phyloP scores from a whole-genome alignment of 2,113 vertebrate genomes.

The Etheostoma spectabile region DNA sequence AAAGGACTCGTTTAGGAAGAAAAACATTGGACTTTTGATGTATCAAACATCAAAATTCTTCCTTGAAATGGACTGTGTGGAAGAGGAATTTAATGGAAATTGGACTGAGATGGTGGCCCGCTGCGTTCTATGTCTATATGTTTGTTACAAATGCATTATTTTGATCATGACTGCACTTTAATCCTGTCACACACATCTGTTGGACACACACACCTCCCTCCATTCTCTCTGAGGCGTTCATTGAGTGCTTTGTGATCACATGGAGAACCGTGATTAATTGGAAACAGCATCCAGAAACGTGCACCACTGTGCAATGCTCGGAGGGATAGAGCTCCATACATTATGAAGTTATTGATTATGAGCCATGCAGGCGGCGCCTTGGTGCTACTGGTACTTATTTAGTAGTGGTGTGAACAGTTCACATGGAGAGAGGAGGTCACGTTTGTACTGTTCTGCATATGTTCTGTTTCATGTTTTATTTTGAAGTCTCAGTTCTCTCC shows the following conservation, averaged over 20 bases:
- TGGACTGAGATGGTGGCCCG: slow-evolving; percentile 14
- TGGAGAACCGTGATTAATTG: slow-evolving; percentile 8
- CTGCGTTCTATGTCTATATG: slow-evolving; percentile 43
- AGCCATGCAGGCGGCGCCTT: neutral
- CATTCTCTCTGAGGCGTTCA: slow-evolving; percentile 3
- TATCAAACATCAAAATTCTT: slow-evolving; percentile 60
- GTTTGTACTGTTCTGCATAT: too few species aligned
- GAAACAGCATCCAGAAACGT: slow-evolving; percentile 3
- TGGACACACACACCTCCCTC: neutral
- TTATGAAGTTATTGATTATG: slow-evolving; percentile 13
- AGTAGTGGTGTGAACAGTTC: slow-evolving; percentile 11
- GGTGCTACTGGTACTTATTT: slow-evolving; percentile 6
- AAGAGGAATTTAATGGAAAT: slow-evolving; percentile 41
- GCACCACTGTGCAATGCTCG: neutral
- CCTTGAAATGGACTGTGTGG: slow-evolving; percentile 52
- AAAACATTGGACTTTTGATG: slow-evolving; percentile 35
- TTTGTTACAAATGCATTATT: slow-evolving; percentile 48
- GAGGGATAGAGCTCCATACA: neutral
- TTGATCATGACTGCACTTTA: slow-evolving; percentile 42
- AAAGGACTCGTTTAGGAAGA: slow-evolving; percentile 34
- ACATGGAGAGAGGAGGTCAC: slow-evolving; percentile 29
- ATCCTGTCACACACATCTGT: slow-evolving; percentile 11
- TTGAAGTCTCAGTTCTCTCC: too few species aligned
- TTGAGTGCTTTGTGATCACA: neutral
- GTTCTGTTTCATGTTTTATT: too few species aligned